phyloP scores from a whole-genome alignment of 2,113 vertebrate species.

The Tachuris rubrigastra region DNA sequence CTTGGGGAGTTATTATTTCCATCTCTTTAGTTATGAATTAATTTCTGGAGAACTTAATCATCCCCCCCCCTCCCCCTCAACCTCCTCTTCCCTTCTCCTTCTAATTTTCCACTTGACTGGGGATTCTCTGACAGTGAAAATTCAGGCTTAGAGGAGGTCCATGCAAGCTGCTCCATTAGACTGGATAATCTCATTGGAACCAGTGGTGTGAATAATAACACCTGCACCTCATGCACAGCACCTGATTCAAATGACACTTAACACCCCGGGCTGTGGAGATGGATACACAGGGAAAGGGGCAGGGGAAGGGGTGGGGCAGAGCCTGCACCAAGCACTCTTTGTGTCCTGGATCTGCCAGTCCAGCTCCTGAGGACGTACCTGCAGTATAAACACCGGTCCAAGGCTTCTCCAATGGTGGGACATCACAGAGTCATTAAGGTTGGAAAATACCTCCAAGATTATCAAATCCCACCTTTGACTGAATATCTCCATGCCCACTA shows the following conservation, averaged over 20 bases:
- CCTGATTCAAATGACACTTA: conserved; percentile 12
- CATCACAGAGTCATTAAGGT: neutral
- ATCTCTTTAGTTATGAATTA: conserved; percentile 73
- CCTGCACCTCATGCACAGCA: conserved; percentile 63
- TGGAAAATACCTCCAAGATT: neutral
- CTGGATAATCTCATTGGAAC: conserved; percentile 87
- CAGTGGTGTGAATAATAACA: conserved; percentile 92
- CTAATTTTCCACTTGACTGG: conserved; percentile 87
- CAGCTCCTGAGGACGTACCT: neutral
- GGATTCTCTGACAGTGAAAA: conserved; percentile 75
- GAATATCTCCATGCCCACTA: accelerated
- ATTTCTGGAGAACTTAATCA: conserved; percentile 76
- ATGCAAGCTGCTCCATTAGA: conserved; percentile 73
- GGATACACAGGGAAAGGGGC: neutral
- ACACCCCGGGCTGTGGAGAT: neutral
- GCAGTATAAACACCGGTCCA: neutral
- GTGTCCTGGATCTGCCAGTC: neutral
- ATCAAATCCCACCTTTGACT: neutral
- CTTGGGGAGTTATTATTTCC: conserved; percentile 68
- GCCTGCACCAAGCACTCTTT: neutral
- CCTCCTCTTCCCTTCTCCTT: conserved; percentile 63
- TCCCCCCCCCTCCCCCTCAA: conserved; percentile 20
- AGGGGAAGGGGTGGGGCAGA: neutral
- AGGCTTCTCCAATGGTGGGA: neutral
- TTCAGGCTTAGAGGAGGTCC: conserved; percentile 75